Base-by-base conservation (phyloP, 2,888 invertebrate genomes). In the Amiota mariae region DNA sequence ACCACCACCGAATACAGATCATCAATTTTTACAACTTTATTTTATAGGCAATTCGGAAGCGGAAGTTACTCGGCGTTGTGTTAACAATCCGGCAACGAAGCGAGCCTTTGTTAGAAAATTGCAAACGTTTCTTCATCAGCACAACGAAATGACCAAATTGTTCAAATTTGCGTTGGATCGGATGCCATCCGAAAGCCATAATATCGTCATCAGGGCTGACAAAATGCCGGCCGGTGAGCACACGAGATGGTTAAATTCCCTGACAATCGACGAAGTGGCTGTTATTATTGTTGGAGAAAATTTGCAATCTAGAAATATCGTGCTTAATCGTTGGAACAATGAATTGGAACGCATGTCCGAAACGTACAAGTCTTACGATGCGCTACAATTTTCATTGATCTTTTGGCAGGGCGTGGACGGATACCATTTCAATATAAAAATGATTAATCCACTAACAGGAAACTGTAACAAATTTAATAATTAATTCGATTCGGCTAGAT, bases 21-120 rank as follows among this genome's bases (percentile, higher is more conserved):
- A 49, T 49, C 49, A 49, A 49, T 49, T 49, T 12, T 49, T 49
- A 49, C 49, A 49, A 49, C 8, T 49, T 49, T 49, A 12, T 49
- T 49, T 82, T 72, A 82, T 80, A 75, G 49, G 49, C 49, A 49
- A 49, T 10, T 49, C 49, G 49, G 49, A 49, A 10, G 49, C 49
- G 49, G 12, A 49, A 49, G 12, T 10, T 49, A 73, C 78, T 71
- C 67, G 48, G 36, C 80, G 79, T 70, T 72, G 73, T 54, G 71
- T 72, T 56, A 47, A 59, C 18, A 70, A 56, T 67, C 68, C 56
- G 13, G 56, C 59, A 63, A 13, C n/a, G 72, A 76, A 49, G 70
- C 59, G 73, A 46, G 13, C 76, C 77, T 83, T 10, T 49, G 49
- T 49, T 12, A 49, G 9, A 49, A 12, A 49, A 49, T 49, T 49